Base-by-base conservation (phyloP, 2,888 invertebrate species). In the Willowsia nigromaculata region DNA sequence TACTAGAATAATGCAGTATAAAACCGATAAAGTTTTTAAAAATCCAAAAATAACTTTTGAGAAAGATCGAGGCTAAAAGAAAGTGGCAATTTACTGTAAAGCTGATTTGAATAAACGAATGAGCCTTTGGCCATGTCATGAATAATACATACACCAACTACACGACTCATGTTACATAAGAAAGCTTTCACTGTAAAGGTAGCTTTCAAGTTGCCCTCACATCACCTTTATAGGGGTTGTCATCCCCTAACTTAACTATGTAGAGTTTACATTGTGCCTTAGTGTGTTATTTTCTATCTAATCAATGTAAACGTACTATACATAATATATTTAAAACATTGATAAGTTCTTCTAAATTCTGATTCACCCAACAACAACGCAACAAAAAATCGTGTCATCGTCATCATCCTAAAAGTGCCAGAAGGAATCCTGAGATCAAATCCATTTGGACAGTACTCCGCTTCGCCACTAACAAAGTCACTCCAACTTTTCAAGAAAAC, bases 101-200 rank as follows among this genome's bases (percentile, higher is more conserved):
- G 86, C 82, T 82, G 74, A 74, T 82, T 88, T 88, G 88, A 88
- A 88, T 88, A 82, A 88, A 71, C 71, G 59, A 87, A 88, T 74
- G 82, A 88, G 81, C 37, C 68, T 30, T 76, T 76, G 50, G 76
- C 27, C n/a, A 50, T 50, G 76, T 62, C 82, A 88, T 88, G 88
- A 88, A 88, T 88, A 88, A 88, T 82, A 74, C 59, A 56, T 76
- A 7, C n/a, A 33, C 15, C 27, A 27, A 25, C 56, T 11, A 18
- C 18, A 22, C n/a, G n/a, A n/a, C n/a, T n/a, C n/a, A n/a, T n/a
- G n/a, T n/a, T n/a, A n/a, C n/a, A n/a, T n/a, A n/a, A n/a, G n/a
- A n/a, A n/a, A n/a, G n/a, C n/a, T n/a, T n/a, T n/a, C n/a, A n/a
- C n/a, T n/a, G n/a, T n/a, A n/a, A n/a, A n/a, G n/a, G n/a, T n/a